Base-by-base conservation (phyloP, 1,140 invertebrate genomes). In the Gryon sp. region DNA sequence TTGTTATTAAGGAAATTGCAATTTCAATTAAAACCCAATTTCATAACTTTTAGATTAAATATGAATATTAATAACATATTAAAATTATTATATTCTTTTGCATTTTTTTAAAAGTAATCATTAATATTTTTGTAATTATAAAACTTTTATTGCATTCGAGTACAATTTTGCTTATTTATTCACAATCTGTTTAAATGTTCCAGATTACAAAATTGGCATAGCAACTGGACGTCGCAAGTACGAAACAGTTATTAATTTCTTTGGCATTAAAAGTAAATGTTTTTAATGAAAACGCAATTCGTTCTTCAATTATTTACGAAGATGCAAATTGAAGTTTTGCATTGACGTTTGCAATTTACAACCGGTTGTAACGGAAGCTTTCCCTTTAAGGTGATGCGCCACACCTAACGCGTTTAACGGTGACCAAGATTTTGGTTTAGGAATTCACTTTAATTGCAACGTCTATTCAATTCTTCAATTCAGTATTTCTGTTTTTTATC, bases 361-460 rank as follows among this genome's bases (percentile, higher is more conserved):
- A 46, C 24, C 22, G 30, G 40, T 55, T 43, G 46, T 62, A 62
- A 62, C 55, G 57, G 68, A 72, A 40, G 66, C 48, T 72, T n/a
- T 62, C 68, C 48, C 68, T 70, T 70, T 70, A 70, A 70, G 66
- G 66, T 30, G 48, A 60, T 53, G 55, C 48, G 66, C 55, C 65
- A 52, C 65, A 60, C 65, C 65, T 70, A 70, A 70, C 55, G 38
- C 22, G 38, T 70, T 60, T 24, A 46, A 14, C 36, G 66, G 53
- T 62, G 66, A 62, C 55, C 66, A 62, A 70, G 66, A 70, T 70
- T 69, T 60, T 18, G 34, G 22, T 18, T 60, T 36, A 36, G 30
- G 55, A 53, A 59, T 41, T 48, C 18, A 12, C 52, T 43, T 59
- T 24, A 41, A 50, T 4, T 24, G 7, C 22, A 24, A 24, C 22